Evolutionary conservation across 2,797 vertebrate genomes (phyloP).

Genomic region (Cryptoblepharus egeriae): DNA sequence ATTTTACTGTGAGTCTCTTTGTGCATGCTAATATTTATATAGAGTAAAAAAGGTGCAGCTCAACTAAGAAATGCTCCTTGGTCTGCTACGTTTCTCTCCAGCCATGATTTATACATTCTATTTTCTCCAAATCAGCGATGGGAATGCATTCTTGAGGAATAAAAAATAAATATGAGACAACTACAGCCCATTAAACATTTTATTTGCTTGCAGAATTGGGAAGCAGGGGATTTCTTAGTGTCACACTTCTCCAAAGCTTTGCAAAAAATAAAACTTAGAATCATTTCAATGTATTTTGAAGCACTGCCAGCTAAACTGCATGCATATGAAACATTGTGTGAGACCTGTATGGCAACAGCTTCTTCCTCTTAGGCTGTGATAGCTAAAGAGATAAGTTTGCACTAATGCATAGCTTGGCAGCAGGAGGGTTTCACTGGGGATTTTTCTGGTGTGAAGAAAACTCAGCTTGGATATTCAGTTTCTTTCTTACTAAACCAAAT

Average conservation of each 20-base stretch:
- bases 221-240: slow-evolving; percentile 20
- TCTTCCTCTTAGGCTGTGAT: neutral
- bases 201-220: slow-evolving; percentile 32
- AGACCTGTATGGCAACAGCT: neutral
- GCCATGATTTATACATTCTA: slow-evolving; percentile 59
- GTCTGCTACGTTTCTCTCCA: slow-evolving; percentile 50
- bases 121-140: slow-evolving; percentile 66
- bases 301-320: slow-evolving; percentile 33
- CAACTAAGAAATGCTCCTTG: slow-evolving; percentile 40
- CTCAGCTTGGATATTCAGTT: neutral
- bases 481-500: neutral
- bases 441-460: neutral
- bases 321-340: slow-evolving; percentile 30
- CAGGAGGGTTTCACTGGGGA: neutral
- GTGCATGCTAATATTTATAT: slow-evolving; percentile 44
- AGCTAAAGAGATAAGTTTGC: slow-evolving; percentile 12
- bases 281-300: slow-evolving; percentile 32
- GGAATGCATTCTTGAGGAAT: slow-evolving; percentile 34
- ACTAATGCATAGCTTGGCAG: neutral
- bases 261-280: slow-evolving; percentile 23
- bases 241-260: slow-evolving; percentile 22
- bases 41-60: neutral
- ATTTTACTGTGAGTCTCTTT: slow-evolving; percentile 17
- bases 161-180: slow-evolving; percentile 44
- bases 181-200: slow-evolving; percentile 38